Conservation (phyloP, 2,113 vertebrate species). For the Sceloporus undulatus region DNA sequence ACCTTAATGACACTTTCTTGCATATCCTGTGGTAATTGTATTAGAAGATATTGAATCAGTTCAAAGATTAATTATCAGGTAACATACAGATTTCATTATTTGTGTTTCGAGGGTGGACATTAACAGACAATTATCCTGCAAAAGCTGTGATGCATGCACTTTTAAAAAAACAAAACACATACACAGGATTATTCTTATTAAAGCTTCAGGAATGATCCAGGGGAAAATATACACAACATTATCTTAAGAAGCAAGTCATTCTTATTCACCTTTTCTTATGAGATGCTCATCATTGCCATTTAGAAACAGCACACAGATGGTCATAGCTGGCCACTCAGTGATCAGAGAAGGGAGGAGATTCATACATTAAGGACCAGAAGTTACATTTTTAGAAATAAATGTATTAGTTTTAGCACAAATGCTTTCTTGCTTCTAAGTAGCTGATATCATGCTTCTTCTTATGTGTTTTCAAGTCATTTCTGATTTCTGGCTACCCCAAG, state of each 20-base stretch:
- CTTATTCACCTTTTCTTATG: neutral
- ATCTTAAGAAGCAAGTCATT: neutral
- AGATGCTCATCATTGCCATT: neutral
- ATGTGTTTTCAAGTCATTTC: no score
- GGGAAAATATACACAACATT: neutral
- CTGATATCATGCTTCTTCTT: no score
- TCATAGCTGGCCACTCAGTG: neutral
- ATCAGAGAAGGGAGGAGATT: no score
- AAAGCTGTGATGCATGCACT: slow-evolving; percentile 3
- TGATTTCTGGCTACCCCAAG: no score
- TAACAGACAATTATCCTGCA: slow-evolving; percentile 10
- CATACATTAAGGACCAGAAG: neutral
- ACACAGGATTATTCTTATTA: slow-evolving; percentile 4
- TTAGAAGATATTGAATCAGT: slow-evolving; percentile 12
- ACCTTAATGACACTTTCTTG: neutral
- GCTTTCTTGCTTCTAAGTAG: no score
- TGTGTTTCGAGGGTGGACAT: slow-evolving; percentile 27
- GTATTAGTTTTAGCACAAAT: no score
- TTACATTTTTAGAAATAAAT: neutral
- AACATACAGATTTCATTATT: slow-evolving; percentile 37
- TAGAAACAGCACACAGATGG: neutral
- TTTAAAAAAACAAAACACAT: neutral
- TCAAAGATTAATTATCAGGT: slow-evolving; percentile 21
- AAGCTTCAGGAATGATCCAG: neutral
- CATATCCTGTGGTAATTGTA: slow-evolving; percentile 21